phyloP scores from a whole-genome alignment of 2,797 vertebrate species.

The Malacoctenus gilli region DNA sequence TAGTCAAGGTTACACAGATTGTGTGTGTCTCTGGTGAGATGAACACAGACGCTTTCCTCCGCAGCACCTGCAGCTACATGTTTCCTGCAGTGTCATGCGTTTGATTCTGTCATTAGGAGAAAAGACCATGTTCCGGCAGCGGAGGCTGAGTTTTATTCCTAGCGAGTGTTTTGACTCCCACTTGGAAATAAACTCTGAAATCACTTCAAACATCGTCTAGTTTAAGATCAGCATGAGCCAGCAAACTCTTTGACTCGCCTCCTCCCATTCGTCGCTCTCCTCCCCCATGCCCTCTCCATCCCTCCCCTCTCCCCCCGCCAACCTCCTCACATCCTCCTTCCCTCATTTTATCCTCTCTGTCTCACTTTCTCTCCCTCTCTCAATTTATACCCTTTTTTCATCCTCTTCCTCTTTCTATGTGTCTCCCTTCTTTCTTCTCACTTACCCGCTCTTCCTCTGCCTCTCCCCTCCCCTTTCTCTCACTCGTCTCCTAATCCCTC shows the following conservation, averaged over 20 bases:
- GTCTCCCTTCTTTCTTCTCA: constrained; percentile 60
- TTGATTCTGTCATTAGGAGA: constrained; percentile 39
- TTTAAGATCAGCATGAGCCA: constrained; percentile 68
- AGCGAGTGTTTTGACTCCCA: constrained; percentile 54
- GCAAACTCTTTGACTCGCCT: constrained; percentile 64
- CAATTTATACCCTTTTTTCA: constrained; percentile 50
- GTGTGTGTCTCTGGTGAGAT: constrained; percentile 14
- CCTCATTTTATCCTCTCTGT: constrained; percentile 50
- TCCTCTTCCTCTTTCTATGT: constrained; percentile 52
- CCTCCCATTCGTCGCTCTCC: constrained; percentile 43
- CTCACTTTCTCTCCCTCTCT: constrained; percentile 49
- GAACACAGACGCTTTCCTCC: constrained; percentile 22
- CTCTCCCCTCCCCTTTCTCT: constrained; percentile 68
- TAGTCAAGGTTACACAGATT: constrained; percentile 40
- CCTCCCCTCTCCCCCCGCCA: constrained; percentile 27
- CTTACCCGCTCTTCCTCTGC: constrained; percentile 59
- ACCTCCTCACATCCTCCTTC: constrained; percentile 32
- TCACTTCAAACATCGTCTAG: constrained; percentile 58
- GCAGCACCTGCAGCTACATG: constrained; percentile 33
- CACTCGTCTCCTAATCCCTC: constrained; percentile 75
- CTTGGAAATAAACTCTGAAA: constrained; percentile 63
- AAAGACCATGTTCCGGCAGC: constrained; percentile 25
- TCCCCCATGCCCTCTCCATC: constrained; percentile 42
- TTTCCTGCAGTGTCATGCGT: constrained; percentile 21
- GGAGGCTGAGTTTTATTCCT: constrained; percentile 40